Percentiles rank a stretch among this genome's conserved stretches.
Evolutionary conservation across 2,113 vertebrate species (phyloP).

Genomic region (Scophthalmus maximus): DNA sequence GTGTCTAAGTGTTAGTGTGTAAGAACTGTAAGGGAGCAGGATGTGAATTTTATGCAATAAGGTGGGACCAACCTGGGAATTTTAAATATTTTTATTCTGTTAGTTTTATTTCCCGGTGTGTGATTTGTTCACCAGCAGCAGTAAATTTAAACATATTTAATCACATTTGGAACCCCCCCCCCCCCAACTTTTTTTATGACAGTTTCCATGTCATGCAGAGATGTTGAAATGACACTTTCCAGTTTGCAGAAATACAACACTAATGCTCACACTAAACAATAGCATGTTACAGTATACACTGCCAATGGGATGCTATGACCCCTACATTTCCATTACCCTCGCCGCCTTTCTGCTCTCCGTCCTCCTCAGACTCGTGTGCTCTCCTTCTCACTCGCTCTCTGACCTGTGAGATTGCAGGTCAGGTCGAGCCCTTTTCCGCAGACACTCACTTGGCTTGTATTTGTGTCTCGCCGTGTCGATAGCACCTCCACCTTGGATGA

Average conservation of each 20-base stretch:
- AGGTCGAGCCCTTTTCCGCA: slow-evolving; percentile 67
- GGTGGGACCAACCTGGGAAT: background rate
- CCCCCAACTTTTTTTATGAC: no score
- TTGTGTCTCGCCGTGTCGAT: slow-evolving; percentile 39
- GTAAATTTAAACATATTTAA: no score
- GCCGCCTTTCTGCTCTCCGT: slow-evolving; percentile 7
- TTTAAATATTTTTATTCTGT: no score
- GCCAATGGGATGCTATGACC: slow-evolving; percentile 56
- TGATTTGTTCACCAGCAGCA: no score
- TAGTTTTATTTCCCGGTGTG: no score
- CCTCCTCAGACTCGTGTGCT: slow-evolving; percentile 21
- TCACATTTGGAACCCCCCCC: no score
- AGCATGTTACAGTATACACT: slow-evolving; percentile 5
- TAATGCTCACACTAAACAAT: slow-evolving; percentile 8
- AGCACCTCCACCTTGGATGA: slow-evolving; percentile 50
- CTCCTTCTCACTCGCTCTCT: slow-evolving; percentile 34
- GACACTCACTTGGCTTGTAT: slow-evolving; percentile 39
- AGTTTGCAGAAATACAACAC: slow-evolving; percentile 4
- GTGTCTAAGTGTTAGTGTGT: background rate
- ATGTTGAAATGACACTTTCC: background rate
- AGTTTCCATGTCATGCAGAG: background rate
- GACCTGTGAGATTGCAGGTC: slow-evolving; percentile 74
- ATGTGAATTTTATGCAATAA: background rate
- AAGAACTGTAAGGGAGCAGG: background rate
- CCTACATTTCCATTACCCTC: slow-evolving; percentile 65